A percentile compares a stretch with the other conserved stretches of the same genome.
These are phyloP conservation scores for Drosophila anomelani DNA, from an alignment of 2,888 invertebrate genomes.

Conservation along the genomic window DNA sequence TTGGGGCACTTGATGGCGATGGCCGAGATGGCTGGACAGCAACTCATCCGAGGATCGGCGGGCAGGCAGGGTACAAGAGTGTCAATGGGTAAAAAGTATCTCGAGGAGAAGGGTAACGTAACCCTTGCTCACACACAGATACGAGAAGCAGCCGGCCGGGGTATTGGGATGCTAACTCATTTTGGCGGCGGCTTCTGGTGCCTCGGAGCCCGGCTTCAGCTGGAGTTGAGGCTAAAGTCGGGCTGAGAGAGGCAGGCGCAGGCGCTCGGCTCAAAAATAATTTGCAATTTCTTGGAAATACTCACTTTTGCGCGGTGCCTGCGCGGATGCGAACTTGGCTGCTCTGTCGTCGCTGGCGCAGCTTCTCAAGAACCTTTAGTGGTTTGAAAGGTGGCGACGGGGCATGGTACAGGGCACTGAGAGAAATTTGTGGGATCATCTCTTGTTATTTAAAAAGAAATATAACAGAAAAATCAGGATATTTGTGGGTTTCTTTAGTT, in stretches of 20 bases:
- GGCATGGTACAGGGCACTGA: slow-evolving; percentile 5
- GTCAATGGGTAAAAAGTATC: slow-evolving; percentile 73
- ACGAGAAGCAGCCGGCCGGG: slow-evolving; percentile 24
- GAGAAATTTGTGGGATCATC: too few species aligned
- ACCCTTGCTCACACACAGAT: slow-evolving; percentile 19
- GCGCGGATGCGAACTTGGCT: slow-evolving; percentile 60
- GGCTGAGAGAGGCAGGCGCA: slow-evolving; percentile 40
- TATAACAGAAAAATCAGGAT: not conserved
- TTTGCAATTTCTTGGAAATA: slow-evolving; percentile 83
- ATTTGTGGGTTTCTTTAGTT: not conserved
- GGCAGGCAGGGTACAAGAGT: slow-evolving; percentile 48
- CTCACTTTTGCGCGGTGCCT: slow-evolving; percentile 69
- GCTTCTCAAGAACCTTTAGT: slow-evolving; percentile 75
- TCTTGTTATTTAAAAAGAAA: too few species aligned
- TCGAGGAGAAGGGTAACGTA: slow-evolving; percentile 16
- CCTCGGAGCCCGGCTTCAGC: slow-evolving; percentile 3
- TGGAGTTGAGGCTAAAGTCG: slow-evolving; percentile 13
- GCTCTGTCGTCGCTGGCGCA: slow-evolving; percentile 51
- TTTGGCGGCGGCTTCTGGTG: slow-evolving; percentile 69
- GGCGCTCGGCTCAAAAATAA: slow-evolving; percentile 81
- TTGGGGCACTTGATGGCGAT: slow-evolving; percentile 66
- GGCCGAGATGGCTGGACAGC: slow-evolving; percentile 26
- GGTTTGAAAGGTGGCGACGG: slow-evolving; percentile 46
- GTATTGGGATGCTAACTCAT: slow-evolving; percentile 78
- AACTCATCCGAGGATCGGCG: slow-evolving; percentile 15